Evolutionary conservation across 1,140 invertebrate species (phyloP).

Genomic region (Pseudomyrmex cubaensis): DNA sequence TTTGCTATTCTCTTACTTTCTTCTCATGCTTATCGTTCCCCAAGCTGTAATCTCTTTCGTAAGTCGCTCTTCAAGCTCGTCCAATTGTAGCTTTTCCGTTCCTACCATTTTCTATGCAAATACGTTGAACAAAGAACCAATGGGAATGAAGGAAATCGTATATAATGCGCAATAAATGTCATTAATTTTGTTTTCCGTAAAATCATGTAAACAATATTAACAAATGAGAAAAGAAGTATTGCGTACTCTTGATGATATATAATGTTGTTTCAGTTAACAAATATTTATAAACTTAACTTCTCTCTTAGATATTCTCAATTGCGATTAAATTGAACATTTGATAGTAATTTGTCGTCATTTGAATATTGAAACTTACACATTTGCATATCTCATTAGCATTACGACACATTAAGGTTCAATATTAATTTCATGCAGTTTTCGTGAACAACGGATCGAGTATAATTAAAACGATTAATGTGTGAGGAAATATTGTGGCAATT

Average conservation of each 20-base stretch:
- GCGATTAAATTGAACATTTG: neutral
- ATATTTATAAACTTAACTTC: neutral
- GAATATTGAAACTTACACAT: constrained; percentile 40
- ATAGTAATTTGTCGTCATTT: constrained; percentile 7
- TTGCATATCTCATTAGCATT: constrained; percentile 17
- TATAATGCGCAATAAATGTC: neutral
- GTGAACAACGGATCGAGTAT: neutral
- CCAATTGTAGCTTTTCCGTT: constrained; percentile 11
- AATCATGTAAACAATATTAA: neutral
- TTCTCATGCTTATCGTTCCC: constrained; percentile 15
- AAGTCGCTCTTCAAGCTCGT: constrained; percentile 27
- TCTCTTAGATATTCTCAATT: neutral
- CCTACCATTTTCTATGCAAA: constrained; percentile 36
- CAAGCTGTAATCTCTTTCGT: constrained; percentile 41
- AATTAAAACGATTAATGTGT: neutral
- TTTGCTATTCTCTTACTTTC: constrained; percentile 30
- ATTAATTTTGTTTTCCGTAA: constrained; percentile 1
- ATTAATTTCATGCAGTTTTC: constrained; percentile 26
- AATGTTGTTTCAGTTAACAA: neutral
- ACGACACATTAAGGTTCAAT: neutral
- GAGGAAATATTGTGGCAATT: no score
- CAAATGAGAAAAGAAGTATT: no score
- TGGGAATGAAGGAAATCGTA: neutral
- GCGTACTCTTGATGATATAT: no score
- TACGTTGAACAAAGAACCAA: neutral